phyloP scores from a whole-genome alignment of 2,113 vertebrate genomes.

The Nerophis ophidion region DNA sequence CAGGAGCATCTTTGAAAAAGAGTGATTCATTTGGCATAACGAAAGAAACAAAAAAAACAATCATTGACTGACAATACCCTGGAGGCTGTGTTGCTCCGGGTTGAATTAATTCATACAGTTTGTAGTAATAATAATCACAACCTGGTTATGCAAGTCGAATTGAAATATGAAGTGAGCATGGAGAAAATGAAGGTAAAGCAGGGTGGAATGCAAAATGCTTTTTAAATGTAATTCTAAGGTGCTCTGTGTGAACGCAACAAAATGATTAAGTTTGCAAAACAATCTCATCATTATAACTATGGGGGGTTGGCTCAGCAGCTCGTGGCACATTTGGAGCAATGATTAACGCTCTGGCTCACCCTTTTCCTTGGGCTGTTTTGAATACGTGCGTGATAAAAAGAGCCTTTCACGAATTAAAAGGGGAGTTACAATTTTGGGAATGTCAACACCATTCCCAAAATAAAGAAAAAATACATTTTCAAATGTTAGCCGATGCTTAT shows the following conservation, averaged over 20 bases:
- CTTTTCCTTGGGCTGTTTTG: slow-evolving; percentile 6
- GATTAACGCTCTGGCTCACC: slow-evolving; percentile 13
- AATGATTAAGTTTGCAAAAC: slow-evolving; percentile 37
- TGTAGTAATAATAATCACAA: background rate
- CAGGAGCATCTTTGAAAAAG: background rate
- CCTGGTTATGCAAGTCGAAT: slow-evolving; percentile 11
- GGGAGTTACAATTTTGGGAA: slow-evolving; percentile 28
- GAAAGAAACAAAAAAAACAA: background rate
- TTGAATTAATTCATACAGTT: slow-evolving; percentile 7
- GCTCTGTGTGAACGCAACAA: slow-evolving; percentile 10
- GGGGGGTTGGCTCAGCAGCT: slow-evolving; percentile 13
- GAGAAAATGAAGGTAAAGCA: background rate
- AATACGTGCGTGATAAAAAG: background rate
- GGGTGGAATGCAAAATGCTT: slow-evolving; percentile 13
- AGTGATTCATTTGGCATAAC: background rate
- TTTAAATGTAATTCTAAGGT: slow-evolving; percentile 14
- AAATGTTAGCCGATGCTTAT: no score
- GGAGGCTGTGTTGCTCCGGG: background rate
- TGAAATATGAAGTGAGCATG: slow-evolving; percentile 9
- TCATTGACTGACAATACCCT: background rate
- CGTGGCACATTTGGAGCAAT: slow-evolving; percentile 22
- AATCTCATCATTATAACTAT: slow-evolving; percentile 21
- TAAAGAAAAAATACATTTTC: no score
- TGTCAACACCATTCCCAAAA: slow-evolving; percentile 22
- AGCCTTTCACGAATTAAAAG: slow-evolving; percentile 18